A percentile compares a stretch with the other conserved stretches of the same genome.
Evolutionary conservation across 2,113 vertebrate species (phyloP).

Genomic region (Sigmodon hispidus): DNA sequence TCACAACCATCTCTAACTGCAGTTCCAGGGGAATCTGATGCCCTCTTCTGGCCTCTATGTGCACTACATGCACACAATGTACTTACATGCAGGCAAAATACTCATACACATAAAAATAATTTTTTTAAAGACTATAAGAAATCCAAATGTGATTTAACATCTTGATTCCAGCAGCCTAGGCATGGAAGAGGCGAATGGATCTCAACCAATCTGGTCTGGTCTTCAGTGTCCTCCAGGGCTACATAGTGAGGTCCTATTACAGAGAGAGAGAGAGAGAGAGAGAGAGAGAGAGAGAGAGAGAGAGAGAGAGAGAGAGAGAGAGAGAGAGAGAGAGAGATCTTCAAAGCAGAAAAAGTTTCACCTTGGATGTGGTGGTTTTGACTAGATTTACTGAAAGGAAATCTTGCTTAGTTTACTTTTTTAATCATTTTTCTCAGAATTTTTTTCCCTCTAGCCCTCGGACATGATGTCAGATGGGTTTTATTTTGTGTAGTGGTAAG

Average conservation of each 20-base stretch:
- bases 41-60: neutral
- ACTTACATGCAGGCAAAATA: neutral
- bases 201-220: neutral
- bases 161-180: neutral
- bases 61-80: neutral
- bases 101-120: neutral
- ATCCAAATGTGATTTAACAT: neutral
- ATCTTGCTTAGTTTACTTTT: slow-evolving; percentile 1
- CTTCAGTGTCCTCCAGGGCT: neutral
- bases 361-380: neutral
- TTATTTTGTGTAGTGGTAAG: slow-evolving; percentile 45
- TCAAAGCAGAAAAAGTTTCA: neutral
- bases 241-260: neutral
- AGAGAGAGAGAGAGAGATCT: neutral
- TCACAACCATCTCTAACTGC: neutral
- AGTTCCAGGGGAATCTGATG: neutral
- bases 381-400: neutral
- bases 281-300: neutral
- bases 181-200: neutral
- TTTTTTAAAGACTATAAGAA: neutral
- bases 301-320: neutral
- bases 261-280: neutral
- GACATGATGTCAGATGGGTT: neutral
- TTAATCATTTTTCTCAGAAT: neutral
- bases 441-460: neutral